A percentile compares a stretch with the other conserved stretches of the same genome.
Evolutionary conservation across 2,797 vertebrate species (phyloP).

Genomic region (Microhierax caerulescens): DNA sequence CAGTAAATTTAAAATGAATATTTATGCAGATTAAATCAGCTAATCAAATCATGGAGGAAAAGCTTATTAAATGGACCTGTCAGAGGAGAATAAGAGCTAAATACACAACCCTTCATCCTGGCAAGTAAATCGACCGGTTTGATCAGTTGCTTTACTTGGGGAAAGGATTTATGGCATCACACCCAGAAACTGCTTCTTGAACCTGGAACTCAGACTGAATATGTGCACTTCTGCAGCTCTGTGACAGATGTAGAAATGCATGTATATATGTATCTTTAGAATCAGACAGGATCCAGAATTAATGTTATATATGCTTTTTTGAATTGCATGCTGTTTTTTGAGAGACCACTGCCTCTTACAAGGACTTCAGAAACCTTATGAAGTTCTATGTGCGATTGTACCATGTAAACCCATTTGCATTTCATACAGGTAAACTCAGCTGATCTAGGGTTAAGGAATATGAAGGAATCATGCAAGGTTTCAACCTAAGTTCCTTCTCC

Average conservation of each 20-base stretch:
- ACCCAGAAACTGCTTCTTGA: neutral
- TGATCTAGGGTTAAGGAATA: neutral
- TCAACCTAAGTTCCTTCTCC: neutral
- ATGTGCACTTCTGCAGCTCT: neutral
- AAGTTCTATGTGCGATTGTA: neutral
- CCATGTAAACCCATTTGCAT: neutral
- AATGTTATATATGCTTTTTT: neutral
- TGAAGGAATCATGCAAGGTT: neutral
- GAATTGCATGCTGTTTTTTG: neutral
- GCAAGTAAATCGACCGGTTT: neutral
- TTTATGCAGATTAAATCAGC: slow-evolving; percentile 1
- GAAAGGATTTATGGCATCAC: neutral
- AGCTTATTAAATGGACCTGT: slow-evolving; percentile 7
- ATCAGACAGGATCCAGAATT: neutral
- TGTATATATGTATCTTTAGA: neutral
- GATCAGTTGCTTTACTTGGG: neutral
- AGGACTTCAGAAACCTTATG: neutral
- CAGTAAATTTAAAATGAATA: slow-evolving; percentile 1
- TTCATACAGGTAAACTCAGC: neutral
- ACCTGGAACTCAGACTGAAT: neutral
- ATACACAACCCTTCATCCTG: neutral
- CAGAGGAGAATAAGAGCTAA: slow-evolving; percentile 3
- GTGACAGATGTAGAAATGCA: neutral
- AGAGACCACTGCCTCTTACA: neutral
- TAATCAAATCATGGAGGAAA: slow-evolving; percentile 3